These are phyloP conservation scores for Tachycineta bicolor DNA, from an alignment of 2,113 vertebrate species.

Conservation along the genomic window DNA sequence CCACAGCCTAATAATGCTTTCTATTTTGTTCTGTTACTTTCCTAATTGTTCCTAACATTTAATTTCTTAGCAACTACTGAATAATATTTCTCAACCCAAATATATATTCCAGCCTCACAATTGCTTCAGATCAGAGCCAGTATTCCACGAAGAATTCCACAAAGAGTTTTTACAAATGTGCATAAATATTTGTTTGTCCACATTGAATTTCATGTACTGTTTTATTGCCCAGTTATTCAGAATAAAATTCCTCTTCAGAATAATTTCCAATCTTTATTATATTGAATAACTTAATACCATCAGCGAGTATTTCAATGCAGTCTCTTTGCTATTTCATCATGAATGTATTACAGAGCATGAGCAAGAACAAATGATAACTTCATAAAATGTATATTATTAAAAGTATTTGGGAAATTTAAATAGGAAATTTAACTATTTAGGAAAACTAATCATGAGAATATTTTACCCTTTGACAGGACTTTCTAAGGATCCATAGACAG, in stretches of 20 bases:
- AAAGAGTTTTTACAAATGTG: neutral
- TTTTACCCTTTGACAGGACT: neutral
- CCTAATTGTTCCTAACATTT: neutral
- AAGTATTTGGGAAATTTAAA: neutral
- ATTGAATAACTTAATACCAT: neutral
- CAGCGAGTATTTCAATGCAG: neutral
- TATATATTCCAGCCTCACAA: neutral
- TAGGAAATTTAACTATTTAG: neutral
- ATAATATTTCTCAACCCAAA: neutral
- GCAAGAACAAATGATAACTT: neutral
- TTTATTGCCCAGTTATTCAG: neutral
- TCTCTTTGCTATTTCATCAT: neutral
- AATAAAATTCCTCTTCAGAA: neutral
- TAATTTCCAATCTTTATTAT: neutral
- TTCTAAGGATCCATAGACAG: neutral
- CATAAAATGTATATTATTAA: neutral
- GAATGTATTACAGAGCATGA: neutral
- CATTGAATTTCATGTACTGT: neutral
- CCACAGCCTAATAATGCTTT: neutral
- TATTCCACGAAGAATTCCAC: neutral
- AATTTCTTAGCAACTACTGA: neutral
- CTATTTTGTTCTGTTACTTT: neutral
- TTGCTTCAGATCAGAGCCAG: neutral
- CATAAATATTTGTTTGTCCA: neutral
- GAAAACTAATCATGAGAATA: neutral